Evolutionary conservation across 2,888 invertebrate species (phyloP).

Genomic region (Patella ulyssiponensis): DNA sequence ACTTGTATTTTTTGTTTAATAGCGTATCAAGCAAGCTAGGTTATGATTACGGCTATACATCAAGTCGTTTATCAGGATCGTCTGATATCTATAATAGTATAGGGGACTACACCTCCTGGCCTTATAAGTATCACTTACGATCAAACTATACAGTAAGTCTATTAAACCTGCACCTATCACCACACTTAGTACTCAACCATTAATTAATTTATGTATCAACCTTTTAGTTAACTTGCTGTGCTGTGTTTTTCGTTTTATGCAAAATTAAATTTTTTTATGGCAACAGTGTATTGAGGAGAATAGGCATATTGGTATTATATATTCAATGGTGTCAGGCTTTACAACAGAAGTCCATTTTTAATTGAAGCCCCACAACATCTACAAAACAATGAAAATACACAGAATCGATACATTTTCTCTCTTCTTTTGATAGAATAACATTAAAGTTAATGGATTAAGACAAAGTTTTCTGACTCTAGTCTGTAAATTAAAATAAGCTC

Average conservation of each 20-base stretch:
- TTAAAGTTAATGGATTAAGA: too few species aligned
- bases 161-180: not conserved
- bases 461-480: too few species aligned
- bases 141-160: slow-evolving; percentile 55
- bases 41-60: slow-evolving; percentile 4
- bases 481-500: too few species aligned
- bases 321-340: too few species aligned
- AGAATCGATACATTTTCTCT: too few species aligned
- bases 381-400: too few species aligned
- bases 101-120: slow-evolving; percentile 53
- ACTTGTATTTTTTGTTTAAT: not conserved
- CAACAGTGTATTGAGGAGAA: too few species aligned
- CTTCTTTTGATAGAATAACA: too few species aligned
- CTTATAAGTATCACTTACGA: slow-evolving; percentile 64
- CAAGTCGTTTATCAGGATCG: slow-evolving; percentile 29
- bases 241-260: slow-evolving; percentile 15
- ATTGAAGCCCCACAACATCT: too few species aligned
- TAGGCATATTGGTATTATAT: too few species aligned
- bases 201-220: slow-evolving; percentile 12
- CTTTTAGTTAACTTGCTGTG: not conserved
- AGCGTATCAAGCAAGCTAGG: not conserved
- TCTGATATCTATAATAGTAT: slow-evolving; percentile 44
- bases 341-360: too few species aligned
- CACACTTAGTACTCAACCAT: not conserved
- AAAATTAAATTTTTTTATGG: not conserved